These are phyloP conservation scores for Rhyzopertha dominica DNA, from an alignment of 1,140 invertebrate species.

Conservation along the genomic window DNA sequence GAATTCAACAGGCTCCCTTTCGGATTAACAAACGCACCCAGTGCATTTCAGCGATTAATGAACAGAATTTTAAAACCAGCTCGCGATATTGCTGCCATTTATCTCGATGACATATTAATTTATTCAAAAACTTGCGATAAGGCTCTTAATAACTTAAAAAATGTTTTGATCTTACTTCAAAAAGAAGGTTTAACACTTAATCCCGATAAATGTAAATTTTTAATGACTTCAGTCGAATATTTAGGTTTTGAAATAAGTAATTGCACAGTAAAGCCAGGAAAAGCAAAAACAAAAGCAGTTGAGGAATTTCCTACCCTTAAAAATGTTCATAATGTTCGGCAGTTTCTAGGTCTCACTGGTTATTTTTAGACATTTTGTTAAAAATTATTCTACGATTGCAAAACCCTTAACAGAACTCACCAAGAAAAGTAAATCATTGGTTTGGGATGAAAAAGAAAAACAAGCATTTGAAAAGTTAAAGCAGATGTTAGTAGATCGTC, in stretches of 20 bases:
- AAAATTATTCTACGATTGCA: conserved; percentile 25
- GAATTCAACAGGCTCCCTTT: conserved; percentile 30
- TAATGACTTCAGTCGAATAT: conserved; percentile 7
- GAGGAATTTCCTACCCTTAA: conserved; percentile 17
- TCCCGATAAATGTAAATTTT: conserved; percentile 12
- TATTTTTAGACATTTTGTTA: conserved; percentile 34
- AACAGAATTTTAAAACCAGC: conserved; percentile 16
- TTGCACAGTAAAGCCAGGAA: not conserved
- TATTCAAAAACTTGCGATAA: conserved; percentile 11
- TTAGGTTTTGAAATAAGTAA: conserved; percentile 12
- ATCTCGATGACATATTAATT: conserved; percentile 39
- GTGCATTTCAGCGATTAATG: conserved; percentile 24
- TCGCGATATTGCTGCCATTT: conserved; percentile 24
- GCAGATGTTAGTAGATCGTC: conserved; percentile 19
- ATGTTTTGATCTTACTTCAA: conserved; percentile 5
- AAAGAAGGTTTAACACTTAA: conserved; percentile 4
- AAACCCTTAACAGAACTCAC: conserved; percentile 27
- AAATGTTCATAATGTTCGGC: conserved; percentile 27
- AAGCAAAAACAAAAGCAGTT: conserved; percentile 7
- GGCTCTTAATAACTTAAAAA: not conserved
- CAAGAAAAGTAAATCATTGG: conserved; percentile 20
- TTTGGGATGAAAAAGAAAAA: conserved; percentile 20
- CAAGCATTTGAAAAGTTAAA: conserved; percentile 29
- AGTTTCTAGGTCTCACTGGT: conserved; percentile 29
- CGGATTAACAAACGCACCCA: conserved; percentile 26